Percentiles rank a stretch among this genome's conserved stretches.
Conservation (phyloP, 2,888 invertebrate genomes). For the Axea sp. region DNA sequence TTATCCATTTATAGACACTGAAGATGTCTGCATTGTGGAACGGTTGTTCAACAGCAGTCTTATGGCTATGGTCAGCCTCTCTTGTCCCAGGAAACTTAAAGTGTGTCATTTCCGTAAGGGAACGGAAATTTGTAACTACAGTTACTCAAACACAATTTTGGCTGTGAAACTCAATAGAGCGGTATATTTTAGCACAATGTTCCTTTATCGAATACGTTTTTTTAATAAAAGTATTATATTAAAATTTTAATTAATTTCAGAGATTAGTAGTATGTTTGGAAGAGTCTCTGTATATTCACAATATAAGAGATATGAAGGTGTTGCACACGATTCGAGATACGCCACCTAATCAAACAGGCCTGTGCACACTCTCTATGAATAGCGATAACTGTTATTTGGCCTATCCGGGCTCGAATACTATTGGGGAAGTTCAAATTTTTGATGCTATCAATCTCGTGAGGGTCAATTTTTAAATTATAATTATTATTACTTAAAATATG, state of each 20-base stretch:
- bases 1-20: constrained; percentile 80
- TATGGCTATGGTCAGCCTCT: constrained; percentile 95
- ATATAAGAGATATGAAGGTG: constrained; percentile 98
- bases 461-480: too few relatives aligned
- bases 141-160: constrained; percentile 95
- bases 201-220: too few relatives aligned
- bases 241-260: constrained; percentile 79
- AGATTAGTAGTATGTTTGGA: constrained; percentile 97
- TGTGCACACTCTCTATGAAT: constrained; percentile 93
- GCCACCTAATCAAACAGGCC: constrained; percentile 95
- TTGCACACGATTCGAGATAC: constrained; percentile 99
- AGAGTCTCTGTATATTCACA: constrained; percentile 98
- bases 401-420: constrained; percentile 96
- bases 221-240: too few relatives aligned
- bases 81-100: constrained; percentile 93
- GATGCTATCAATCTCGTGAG: constrained; percentile 93
- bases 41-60: constrained; percentile 97
- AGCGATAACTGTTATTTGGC: constrained; percentile 96
- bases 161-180: constrained; percentile 97
- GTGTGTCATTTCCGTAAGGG: constrained; percentile 99
- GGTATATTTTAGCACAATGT: constrained; percentile 80
- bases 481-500: too few relatives aligned
- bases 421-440: constrained; percentile 97
- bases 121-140: constrained; percentile 98
- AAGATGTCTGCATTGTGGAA: constrained; percentile 95